Evolutionary conservation across 1,140 invertebrate genomes (phyloP).

Genomic region (Cardiocondyla obscurior): DNA sequence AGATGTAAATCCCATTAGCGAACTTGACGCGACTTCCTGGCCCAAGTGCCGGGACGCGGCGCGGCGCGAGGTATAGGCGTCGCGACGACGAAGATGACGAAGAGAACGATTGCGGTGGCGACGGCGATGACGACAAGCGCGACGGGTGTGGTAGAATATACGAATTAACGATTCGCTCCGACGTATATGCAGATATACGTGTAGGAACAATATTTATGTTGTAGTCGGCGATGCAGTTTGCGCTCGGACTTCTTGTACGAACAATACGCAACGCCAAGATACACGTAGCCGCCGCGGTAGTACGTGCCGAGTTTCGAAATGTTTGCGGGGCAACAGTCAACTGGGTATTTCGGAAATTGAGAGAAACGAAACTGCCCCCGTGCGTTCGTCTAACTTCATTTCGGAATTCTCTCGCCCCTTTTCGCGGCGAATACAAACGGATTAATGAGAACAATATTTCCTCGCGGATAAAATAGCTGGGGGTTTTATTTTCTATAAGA

Average conservation of each 20-base stretch:
- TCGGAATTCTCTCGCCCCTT: neutral
- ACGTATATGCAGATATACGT: slow-evolving; percentile 30
- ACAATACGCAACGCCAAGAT: slow-evolving; percentile 41
- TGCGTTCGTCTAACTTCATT: slow-evolving; percentile 27
- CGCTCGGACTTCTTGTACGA: slow-evolving; percentile 38
- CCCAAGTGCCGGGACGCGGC: slow-evolving; percentile 38
- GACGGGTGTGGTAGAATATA: slow-evolving; percentile 19
- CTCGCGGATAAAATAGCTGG: slow-evolving; percentile 26
- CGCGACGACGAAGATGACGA: neutral
- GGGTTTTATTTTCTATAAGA: slow-evolving; percentile 38
- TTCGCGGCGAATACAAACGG: neutral
- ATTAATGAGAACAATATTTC: slow-evolving; percentile 23
- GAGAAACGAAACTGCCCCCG: slow-evolving; percentile 29
- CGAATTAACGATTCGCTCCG: slow-evolving; percentile 6
- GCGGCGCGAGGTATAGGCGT: slow-evolving; percentile 31
- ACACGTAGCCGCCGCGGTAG: slow-evolving; percentile 5
- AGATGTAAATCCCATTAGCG: slow-evolving; percentile 77
- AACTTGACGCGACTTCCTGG: slow-evolving; percentile 75
- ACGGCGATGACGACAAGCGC: slow-evolving; percentile 4
- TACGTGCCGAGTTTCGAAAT: slow-evolving; percentile 53
- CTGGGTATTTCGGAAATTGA: slow-evolving; percentile 49
- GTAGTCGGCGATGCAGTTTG: slow-evolving; percentile 25
- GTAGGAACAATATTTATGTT: slow-evolving; percentile 53
- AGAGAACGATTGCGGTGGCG: neutral
- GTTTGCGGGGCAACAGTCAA: slow-evolving; percentile 37